Base-by-base conservation (phyloP, 2,888 invertebrate genomes). In the Enchytraeus crypticus region DNA sequence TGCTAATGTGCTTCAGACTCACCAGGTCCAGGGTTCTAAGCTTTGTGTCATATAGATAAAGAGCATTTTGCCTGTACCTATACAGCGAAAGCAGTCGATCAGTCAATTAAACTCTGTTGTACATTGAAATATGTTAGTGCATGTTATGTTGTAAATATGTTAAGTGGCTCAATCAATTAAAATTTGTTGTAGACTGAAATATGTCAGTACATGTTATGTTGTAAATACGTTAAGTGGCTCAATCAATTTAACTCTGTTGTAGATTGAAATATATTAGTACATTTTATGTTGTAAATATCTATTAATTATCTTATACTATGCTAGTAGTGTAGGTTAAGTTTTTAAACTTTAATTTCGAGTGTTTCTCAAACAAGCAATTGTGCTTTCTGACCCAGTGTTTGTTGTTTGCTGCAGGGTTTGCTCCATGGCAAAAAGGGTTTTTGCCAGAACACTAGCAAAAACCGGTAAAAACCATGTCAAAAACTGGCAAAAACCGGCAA, bases 1-100 rank as follows among this genome's bases (percentile, higher is more conserved):
- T 88, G 71, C 87, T 87, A 11, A 96, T 88, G 72, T 85, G 85
- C 74, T 87, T 88, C 60, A 96, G 80, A 0, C 90, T 92, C 68
- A 87, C 86, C 65, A 96, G 80, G 59, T 89, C 89, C 57, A 96
- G 80, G 1, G 90, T 90, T 70, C 85, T 84, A 26, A 64, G 51
- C 23, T 53, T 46, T 2, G 64, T 66, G 54, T 38, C 38, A 21
- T 34, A 30, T n/a, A 66, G 61, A 33, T 51, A 14, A 23, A 66
- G 59, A 5, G 66, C 57, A 14, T 54, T 26, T 64, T 89, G 88
- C 32, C 90, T 82, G 69, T 87, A 86, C 33, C 96, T 85, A 3
- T 96, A 43, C 11, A 43, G 14, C 11, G n/a, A 43, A 14, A n/a
- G 11, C 11, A 14, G 11, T 43, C 43, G n/a, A 11, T 43, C 43